A percentile compares a stretch with the other conserved stretches of the same genome.
phyloP scores from a whole-genome alignment of 2,797 vertebrate genomes.

The Naso thynnoides region DNA sequence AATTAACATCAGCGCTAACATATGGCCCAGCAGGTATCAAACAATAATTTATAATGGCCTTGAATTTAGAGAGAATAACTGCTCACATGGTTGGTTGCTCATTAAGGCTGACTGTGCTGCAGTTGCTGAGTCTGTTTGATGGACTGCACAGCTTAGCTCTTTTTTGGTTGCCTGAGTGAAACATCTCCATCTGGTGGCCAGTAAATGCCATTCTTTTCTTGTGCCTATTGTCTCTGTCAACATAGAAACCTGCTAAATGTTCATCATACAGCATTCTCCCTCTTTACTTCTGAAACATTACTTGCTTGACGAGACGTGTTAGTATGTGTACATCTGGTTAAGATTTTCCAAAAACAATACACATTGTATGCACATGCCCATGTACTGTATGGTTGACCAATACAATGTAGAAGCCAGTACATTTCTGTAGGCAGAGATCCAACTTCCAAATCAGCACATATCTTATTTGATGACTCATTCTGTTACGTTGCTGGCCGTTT shows the following conservation, averaged over 20 bases:
- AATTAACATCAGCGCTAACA: conserved; percentile 31
- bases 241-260: conserved; percentile 2
- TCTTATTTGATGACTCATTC: conserved; percentile 75
- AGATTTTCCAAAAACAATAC: conserved; percentile 17
- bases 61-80: conserved; percentile 27
- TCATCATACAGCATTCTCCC: conserved; percentile 3
- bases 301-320: conserved; percentile 17
- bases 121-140: conserved; percentile 39
- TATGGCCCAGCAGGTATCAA: conserved; percentile 38
- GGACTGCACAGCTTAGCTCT: conserved; percentile 24
- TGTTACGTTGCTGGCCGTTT: conserved; percentile 74
- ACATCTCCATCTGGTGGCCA: conserved; percentile 65
- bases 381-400: conserved; percentile 18
- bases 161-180: conserved; percentile 36
- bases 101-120: conserved; percentile 39
- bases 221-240: conserved; percentile 29
- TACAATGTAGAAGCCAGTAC: conserved; percentile 25
- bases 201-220: conserved; percentile 23
- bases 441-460: conserved; percentile 83
- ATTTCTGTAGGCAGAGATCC: conserved; percentile 70
- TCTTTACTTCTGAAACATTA: conserved; percentile 24
- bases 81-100: conserved; percentile 36
- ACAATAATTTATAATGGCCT: conserved; percentile 19
- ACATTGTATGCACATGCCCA: not conserved
- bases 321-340: conserved; percentile 15